phyloP scores from a whole-genome alignment of 2,888 invertebrate genomes.

The Serrognathus titanus region DNA sequence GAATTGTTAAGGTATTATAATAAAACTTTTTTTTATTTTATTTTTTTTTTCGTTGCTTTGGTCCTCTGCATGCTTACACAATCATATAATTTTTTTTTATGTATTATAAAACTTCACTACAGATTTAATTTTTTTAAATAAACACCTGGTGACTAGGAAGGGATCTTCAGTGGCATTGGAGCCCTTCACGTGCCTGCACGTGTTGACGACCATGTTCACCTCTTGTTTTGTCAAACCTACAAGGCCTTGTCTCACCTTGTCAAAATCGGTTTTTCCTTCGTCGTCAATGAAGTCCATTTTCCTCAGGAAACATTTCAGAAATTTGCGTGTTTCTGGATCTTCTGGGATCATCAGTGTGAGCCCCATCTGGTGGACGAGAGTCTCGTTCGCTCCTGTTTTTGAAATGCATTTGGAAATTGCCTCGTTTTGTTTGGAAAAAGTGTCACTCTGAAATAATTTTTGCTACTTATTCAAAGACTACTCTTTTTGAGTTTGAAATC shows the following conservation, averaged over 20 bases:
- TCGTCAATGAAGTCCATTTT: conserved; percentile 35
- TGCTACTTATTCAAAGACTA: too few species aligned
- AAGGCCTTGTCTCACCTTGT: conserved; percentile 34
- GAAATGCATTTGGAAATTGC: conserved; percentile 30
- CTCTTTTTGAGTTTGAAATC: too few species aligned
- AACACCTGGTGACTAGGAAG: conserved; percentile 18
- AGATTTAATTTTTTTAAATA: conserved; percentile 18
- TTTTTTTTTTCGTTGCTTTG: too few species aligned
- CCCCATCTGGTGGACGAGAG: conserved; percentile 26
- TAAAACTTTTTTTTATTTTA: too few species aligned
- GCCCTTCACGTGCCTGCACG: conserved; percentile 18
- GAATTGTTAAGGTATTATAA: too few species aligned
- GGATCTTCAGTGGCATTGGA: conserved; percentile 19
- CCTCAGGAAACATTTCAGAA: conserved; percentile 37
- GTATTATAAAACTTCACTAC: conserved; percentile 13
- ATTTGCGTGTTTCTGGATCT: conserved; percentile 33
- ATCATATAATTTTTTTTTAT: not conserved
- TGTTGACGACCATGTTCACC: conserved; percentile 14
- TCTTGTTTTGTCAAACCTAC: conserved; percentile 19
- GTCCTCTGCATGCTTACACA: too few species aligned
- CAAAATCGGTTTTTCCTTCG: conserved; percentile 34
- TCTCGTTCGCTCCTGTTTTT: conserved; percentile 29
- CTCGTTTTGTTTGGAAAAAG: conserved; percentile 2
- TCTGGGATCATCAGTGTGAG: conserved; percentile 20
- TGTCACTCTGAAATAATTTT: not conserved